phyloP scores from a whole-genome alignment of 2,888 invertebrate species.

The Oligia latruncula region DNA sequence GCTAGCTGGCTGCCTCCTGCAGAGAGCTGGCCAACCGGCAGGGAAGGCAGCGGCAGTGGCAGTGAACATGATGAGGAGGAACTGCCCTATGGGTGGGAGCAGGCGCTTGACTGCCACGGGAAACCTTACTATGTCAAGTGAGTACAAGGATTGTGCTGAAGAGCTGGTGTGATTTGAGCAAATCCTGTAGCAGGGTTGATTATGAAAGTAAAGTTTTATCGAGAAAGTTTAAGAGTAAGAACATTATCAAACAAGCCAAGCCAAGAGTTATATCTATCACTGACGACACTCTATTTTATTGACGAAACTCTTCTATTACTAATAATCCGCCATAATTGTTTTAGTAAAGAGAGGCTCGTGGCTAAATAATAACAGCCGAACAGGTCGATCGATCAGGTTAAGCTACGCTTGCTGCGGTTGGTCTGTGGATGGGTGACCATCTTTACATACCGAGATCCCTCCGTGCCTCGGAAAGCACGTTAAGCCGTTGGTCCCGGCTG shows the following conservation, averaged over 20 bases:
- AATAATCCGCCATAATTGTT: no score
- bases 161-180: neutral
- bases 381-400: no score
- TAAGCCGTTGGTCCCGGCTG: no score
- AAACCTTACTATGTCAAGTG: conserved; percentile 95
- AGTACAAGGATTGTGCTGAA: conserved; percentile 70
- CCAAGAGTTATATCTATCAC: neutral
- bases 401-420: no score
- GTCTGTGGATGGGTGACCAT: no score
- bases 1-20: conserved; percentile 97
- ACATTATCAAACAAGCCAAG: neutral
- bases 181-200: neutral
- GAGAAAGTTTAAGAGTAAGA: neutral
- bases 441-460: no score
- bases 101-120: conserved; percentile 95
- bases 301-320: neutral
- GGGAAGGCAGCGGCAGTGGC: conserved; percentile 75
- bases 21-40: conserved; percentile 93
- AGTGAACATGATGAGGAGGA: conserved; percentile 85
- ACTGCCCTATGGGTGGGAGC: conserved; percentile 97
- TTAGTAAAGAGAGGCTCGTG: no score
- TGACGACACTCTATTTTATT: neutral
- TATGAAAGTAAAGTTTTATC: neutral
- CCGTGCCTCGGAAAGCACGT: no score
- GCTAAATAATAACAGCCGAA: no score